Conservation (phyloP, 30 jellyfish, hydroid and myxozoan species). For the Aurelia aurita complex sp. Pacific region DNA sequence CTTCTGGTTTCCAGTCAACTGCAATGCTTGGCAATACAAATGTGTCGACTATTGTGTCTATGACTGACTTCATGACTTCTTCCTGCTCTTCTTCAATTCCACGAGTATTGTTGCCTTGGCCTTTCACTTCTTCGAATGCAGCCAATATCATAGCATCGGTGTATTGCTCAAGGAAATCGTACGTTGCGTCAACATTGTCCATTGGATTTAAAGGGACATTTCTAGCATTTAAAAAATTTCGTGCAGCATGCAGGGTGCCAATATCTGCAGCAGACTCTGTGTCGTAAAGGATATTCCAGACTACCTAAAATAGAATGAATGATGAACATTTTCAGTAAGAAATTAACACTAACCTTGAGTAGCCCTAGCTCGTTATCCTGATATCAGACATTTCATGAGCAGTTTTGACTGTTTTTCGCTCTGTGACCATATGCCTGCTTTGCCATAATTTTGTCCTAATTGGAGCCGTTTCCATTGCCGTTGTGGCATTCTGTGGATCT, state of each 20-base stretch:
- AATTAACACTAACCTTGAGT: too few relatives aligned
- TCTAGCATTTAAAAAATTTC: slow-evolving; percentile 1
- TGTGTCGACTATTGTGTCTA: slow-evolving; percentile 8
- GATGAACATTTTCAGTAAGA: neutral
- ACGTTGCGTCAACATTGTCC: slow-evolving; percentile 13
- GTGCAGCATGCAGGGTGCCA: slow-evolving; percentile 12
- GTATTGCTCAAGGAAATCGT: slow-evolving; percentile 13
- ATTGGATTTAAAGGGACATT: slow-evolving; percentile 6
- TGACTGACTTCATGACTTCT: neutral
- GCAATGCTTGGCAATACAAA: slow-evolving; percentile 10
- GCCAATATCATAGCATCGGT: slow-evolving; percentile 23
- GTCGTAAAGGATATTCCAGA: slow-evolving; percentile 27
- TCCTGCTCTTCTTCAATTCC: neutral
- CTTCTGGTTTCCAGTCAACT: slow-evolving; percentile 19
- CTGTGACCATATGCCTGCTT: too few relatives aligned
- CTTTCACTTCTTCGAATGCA: slow-evolving; percentile 8
- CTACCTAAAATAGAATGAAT: neutral
- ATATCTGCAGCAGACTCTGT: neutral
- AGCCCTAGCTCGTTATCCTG: too few relatives aligned
- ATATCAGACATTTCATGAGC: too few relatives aligned
- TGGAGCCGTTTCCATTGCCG: too few relatives aligned
- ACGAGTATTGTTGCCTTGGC: neutral
- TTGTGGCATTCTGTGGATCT: too few relatives aligned
- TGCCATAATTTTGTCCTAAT: too few relatives aligned
- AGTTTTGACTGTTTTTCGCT: too few relatives aligned